phyloP scores from a whole-genome alignment of 2,888 invertebrate species.

The Cetonia aurata region DNA sequence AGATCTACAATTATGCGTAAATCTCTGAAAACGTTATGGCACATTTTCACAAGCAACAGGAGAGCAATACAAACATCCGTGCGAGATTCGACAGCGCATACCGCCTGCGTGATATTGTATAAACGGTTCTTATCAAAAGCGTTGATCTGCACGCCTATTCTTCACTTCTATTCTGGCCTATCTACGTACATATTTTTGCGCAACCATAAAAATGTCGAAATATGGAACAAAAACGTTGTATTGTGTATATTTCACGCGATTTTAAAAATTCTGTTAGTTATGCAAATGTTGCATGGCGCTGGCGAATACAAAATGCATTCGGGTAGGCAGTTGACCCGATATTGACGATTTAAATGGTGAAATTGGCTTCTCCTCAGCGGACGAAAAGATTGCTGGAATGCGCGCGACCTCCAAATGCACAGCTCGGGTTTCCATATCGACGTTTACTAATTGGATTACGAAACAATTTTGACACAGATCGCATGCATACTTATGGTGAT shows the following conservation, averaged over 20 bases:
- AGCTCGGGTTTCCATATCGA: constrained; percentile 29
- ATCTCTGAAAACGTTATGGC: no score
- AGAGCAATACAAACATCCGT: no score
- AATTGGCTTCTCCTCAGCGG: neutral
- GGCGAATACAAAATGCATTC: neutral
- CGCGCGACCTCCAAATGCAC: constrained; percentile 33
- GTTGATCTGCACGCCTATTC: no score
- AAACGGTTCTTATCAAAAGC: no score
- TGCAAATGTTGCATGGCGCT: neutral
- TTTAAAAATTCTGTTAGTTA: neutral
- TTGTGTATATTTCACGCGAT: no score
- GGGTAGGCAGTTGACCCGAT: constrained; percentile 18
- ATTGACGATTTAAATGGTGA: neutral
- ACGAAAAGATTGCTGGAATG: neutral
- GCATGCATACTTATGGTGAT: neutral
- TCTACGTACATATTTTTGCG: neutral
- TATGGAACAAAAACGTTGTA: neutral
- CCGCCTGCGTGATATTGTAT: no score
- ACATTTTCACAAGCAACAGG: no score
- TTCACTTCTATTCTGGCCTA: neutral
- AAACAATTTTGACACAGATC: constrained; percentile 12
- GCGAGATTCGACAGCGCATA: no score
- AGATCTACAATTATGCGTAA: no score
- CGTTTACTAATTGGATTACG: constrained; percentile 34
- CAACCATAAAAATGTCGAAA: neutral